Evolutionary conservation across 2,888 invertebrate genomes (phyloP).

Genomic region (Asteroscopus sphinx): DNA sequence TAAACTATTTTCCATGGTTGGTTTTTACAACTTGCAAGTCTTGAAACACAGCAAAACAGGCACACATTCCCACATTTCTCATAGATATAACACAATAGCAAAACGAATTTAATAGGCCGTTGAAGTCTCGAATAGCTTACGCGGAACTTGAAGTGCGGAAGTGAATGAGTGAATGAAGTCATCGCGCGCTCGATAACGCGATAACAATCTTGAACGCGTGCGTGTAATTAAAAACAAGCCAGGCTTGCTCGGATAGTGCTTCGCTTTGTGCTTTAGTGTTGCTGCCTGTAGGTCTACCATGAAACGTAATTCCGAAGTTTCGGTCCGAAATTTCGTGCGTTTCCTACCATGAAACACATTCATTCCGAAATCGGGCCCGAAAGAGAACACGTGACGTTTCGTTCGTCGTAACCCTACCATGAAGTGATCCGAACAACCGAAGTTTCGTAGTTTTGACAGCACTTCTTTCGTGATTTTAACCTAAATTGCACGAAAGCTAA

Average conservation of each 20-base stretch:
- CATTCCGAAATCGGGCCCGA: no score
- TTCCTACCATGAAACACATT: no score
- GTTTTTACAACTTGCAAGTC: conserved; percentile 35
- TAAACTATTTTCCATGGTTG: conserved; percentile 46
- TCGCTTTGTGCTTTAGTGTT: conserved; percentile 21
- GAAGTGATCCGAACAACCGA: no score
- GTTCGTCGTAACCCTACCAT: no score
- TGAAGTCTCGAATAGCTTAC: conserved; percentile 38
- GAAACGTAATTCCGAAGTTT: no score
- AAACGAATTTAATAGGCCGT: conserved; percentile 45
- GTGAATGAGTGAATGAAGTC: conserved; percentile 60
- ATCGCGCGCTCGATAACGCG: conserved; percentile 67
- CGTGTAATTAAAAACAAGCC: conserved; percentile 64
- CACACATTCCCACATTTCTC: conserved; percentile 20
- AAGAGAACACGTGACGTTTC: no score
- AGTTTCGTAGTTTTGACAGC: no score
- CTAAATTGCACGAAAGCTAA: no score
- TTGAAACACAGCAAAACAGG: conserved; percentile 9
- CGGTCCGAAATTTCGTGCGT: no score
- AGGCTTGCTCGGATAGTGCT: conserved; percentile 13
- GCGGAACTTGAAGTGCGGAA: conserved; percentile 46
- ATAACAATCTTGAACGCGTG: conserved; percentile 69
- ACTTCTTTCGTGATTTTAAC: no score
- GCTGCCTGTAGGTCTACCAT: conserved; percentile 10
- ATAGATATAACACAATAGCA: conserved; percentile 42